Conservation (phyloP, 2,888 invertebrate genomes). For the Callyntrura sp. region DNA sequence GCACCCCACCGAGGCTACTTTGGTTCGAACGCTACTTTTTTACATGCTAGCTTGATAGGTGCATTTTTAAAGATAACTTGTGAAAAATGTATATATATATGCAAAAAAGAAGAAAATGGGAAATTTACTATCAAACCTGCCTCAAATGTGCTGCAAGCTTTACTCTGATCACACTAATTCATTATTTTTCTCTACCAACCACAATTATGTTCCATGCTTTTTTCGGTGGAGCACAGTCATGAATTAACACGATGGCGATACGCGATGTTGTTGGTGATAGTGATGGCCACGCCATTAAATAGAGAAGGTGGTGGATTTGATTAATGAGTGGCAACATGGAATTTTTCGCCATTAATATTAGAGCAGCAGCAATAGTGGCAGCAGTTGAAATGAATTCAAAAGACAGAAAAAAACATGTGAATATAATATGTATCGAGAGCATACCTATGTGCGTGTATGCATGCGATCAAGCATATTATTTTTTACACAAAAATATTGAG, state of each 20-base stretch:
- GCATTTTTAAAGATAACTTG: too few species aligned
- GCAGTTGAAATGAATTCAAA: neutral
- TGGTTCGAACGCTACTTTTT: too few species aligned
- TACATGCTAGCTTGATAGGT: too few species aligned
- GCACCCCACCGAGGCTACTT: too few species aligned
- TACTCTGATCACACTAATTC: neutral
- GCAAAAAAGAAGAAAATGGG: neutral
- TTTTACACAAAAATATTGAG: neutral
- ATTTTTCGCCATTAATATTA: constrained; percentile 72
- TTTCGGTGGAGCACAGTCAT: neutral
- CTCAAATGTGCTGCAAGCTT: neutral
- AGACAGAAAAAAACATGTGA: constrained; percentile 21
- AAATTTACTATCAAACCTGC: neutral
- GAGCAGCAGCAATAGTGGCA: neutral
- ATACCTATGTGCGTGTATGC: constrained; percentile 21
- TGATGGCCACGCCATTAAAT: constrained; percentile 53
- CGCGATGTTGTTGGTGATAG: constrained; percentile 18
- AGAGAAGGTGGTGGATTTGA: constrained; percentile 67
- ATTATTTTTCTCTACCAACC: neutral
- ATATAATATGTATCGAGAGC: too few species aligned
- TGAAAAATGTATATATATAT: neutral
- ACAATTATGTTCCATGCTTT: constrained; percentile 15
- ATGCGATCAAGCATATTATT: constrained; percentile 15
- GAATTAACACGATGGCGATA: constrained; percentile 19
- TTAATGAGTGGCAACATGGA: constrained; percentile 75